Evolutionary conservation across 2,797 vertebrate species (phyloP).

Genomic region (Kryptopterus vitreolus): DNA sequence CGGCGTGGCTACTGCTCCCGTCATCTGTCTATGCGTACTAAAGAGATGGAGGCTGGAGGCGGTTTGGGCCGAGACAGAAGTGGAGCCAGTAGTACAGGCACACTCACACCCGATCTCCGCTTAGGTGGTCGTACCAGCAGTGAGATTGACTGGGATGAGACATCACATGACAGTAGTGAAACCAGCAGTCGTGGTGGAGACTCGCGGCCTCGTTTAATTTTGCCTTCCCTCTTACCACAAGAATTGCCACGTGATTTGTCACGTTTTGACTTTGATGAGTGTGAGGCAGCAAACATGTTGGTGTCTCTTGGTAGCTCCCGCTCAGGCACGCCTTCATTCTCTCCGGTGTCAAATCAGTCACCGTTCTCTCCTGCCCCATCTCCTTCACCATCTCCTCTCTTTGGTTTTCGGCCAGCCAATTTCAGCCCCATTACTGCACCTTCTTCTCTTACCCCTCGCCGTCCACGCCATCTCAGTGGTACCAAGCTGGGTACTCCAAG

Average conservation of each 20-base stretch:
- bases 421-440: conserved; percentile 89
- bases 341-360: conserved; percentile 88
- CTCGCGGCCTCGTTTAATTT: conserved; percentile 85
- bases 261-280: conserved; percentile 92
- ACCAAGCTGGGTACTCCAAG: conserved; percentile 83
- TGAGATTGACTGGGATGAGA: conserved; percentile 92
- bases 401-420: conserved; percentile 86
- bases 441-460: conserved; percentile 74
- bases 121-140: conserved; percentile 78
- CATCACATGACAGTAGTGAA: conserved; percentile 86
- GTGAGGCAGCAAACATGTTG: conserved; percentile 91
- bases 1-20: conserved; percentile 89
- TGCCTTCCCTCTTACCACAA: conserved; percentile 77
- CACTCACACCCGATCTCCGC: conserved; percentile 84
- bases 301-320: conserved; percentile 89
- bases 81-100: conserved; percentile 86
- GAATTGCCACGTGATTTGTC: conserved; percentile 84
- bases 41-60: conserved; percentile 88
- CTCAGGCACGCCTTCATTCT: conserved; percentile 87
- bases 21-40: conserved; percentile 93
- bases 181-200: conserved; percentile 88
- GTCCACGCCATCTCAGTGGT: conserved; percentile 84
- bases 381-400: conserved; percentile 85
- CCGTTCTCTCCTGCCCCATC: conserved; percentile 89
- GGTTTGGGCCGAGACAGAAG: conserved; percentile 75